Base-by-base conservation (phyloP, 2,797 vertebrate species). In the Phoxinus dragarum region DNA sequence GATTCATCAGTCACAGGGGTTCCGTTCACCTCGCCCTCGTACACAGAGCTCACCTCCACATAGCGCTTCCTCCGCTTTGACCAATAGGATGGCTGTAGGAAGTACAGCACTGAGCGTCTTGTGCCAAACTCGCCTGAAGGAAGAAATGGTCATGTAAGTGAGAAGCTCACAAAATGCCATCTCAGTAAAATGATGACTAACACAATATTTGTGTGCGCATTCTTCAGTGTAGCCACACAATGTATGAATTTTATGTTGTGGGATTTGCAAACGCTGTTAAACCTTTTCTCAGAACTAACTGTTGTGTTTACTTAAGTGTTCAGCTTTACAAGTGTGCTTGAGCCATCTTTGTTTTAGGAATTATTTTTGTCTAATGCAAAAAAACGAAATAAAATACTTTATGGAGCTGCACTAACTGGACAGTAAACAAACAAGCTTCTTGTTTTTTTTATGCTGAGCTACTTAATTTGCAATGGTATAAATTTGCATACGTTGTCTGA, bases 81-180 rank as follows among this genome's bases (percentile, higher is more conserved):
- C 98, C 98, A 99, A 90, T 99, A 99, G 0, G 97, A 98, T 0
- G 98, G 97, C 88, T 98, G 96, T 93, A 99, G 90, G 90, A 99
- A 99, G 94, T 97, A 99, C 9, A 99, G 85, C 8, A 96, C 90
- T 0, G 97, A 93, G 61, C 97, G 95, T 67, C 94, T 94, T 84
- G 96, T 93, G 9, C 98, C 96, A 80, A 97, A 99, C 92, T 98
- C 97, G 23, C 98, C 98, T 99, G 91, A 16, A 68, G 69, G 56
- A 44, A 19, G 52, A 47, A 49, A 71, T 38, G 14, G 17, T 16
- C 0, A 49, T 52, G 17, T 64, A 36, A 12, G 6, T 40, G 23
- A 49, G 40, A 52, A n/a, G 34, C 8, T 66, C 71, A 59, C 3
- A 12, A 34, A 21, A 77, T 1, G 10, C 17, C 77, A 80, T 67